Percentiles rank a stretch among this genome's conserved stretches.
These are phyloP conservation scores for Triops longicaudatus DNA, from an alignment of 1,140 invertebrate species.

Conservation along the genomic window DNA sequence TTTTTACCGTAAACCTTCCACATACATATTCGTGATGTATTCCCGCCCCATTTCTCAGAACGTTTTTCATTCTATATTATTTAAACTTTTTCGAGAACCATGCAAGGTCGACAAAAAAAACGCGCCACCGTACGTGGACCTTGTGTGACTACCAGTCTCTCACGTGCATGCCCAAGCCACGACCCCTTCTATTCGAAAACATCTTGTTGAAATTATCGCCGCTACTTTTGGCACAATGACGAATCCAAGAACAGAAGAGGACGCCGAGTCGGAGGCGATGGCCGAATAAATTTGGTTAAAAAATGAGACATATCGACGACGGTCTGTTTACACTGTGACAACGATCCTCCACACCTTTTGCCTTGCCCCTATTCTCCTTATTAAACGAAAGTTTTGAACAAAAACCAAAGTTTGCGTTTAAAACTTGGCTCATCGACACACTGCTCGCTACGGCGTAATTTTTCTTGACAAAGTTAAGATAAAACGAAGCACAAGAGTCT, in stretches of 20 bases:
- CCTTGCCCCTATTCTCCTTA: too few relatives aligned
- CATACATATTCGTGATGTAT: neutral
- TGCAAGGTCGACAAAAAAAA: neutral
- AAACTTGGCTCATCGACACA: too few relatives aligned
- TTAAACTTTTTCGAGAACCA: neutral
- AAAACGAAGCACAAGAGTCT: neutral
- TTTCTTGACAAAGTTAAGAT: neutral
- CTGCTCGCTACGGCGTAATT: too few relatives aligned
- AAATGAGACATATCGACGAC: too few relatives aligned
- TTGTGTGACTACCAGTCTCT: neutral
- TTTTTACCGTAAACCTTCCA: neutral
- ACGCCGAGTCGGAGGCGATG: constrained; percentile 8
- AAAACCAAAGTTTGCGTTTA: too few relatives aligned
- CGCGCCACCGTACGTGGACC: neutral
- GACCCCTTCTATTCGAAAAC: neutral
- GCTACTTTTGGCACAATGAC: neutral
- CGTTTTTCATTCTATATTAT: neutral
- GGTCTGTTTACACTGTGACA: too few relatives aligned
- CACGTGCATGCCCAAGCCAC: neutral
- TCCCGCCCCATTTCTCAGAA: neutral
- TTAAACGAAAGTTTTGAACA: too few relatives aligned
- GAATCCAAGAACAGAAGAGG: neutral
- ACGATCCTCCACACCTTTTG: too few relatives aligned
- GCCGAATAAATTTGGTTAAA: neutral
- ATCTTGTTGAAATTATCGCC: neutral